These are phyloP conservation scores for Cariama cristata DNA, from an alignment of 2,113 vertebrate genomes.

Conservation along the genomic window DNA sequence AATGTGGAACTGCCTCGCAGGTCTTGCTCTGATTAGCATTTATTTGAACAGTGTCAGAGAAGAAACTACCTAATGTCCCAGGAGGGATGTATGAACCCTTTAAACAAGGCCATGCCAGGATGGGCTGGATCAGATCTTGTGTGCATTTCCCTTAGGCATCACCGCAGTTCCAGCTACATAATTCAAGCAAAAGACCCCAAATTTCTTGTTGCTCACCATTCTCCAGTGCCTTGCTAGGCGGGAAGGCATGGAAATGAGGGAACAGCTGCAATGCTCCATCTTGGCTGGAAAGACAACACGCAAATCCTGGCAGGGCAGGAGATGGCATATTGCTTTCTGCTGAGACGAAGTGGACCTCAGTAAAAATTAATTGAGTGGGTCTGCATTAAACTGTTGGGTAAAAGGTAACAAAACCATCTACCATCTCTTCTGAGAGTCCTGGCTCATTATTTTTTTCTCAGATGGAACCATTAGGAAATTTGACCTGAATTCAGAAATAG, in stretches of 20 bases:
- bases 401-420: neutral
- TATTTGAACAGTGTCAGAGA: neutral
- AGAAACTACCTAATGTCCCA: neutral
- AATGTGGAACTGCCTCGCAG: neutral
- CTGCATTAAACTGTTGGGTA: neutral
- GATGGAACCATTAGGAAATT: slow-evolving; percentile 11
- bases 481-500: slow-evolving; percentile 26
- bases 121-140: neutral
- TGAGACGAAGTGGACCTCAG: neutral
- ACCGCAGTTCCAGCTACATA: fast-evolving
- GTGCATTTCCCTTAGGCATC: neutral
- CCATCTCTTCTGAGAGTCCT: neutral
- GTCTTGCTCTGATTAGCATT: neutral
- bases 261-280: neutral
- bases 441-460: neutral
- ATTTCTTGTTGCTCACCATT: neutral
- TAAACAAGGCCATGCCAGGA: neutral
- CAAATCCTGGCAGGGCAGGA: neutral
- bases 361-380: neutral
- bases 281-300: neutral
- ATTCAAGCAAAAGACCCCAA: neutral
- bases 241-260: neutral
- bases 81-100: neutral
- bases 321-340: neutral
- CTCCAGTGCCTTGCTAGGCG: neutral